A percentile compares a stretch with the other conserved stretches of the same genome.
Evolutionary conservation across 2,888 invertebrate genomes (phyloP).

Genomic region (Nemotelus pantherinus): DNA sequence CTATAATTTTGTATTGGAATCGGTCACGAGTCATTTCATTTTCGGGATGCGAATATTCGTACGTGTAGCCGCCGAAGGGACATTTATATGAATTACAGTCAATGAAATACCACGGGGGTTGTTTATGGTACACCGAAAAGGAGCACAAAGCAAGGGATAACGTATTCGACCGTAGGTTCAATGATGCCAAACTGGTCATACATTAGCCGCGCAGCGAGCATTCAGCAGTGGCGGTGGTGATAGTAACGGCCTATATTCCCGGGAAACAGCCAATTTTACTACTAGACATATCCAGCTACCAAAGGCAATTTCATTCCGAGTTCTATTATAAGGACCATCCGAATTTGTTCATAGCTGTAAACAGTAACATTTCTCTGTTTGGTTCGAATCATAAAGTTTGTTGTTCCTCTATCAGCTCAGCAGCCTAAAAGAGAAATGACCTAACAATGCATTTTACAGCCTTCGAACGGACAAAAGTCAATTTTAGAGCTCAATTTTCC

Average conservation of each 20-base stretch:
- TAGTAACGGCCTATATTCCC: constrained; percentile 30
- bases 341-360: constrained; percentile 31
- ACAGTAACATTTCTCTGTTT: constrained; percentile 39
- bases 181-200: constrained; percentile 11
- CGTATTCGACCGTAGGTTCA: constrained; percentile 38
- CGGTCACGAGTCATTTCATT: constrained; percentile 46
- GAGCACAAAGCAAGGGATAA: constrained; percentile 47
- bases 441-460: constrained; percentile 37
- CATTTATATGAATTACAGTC: constrained; percentile 52
- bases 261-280: constrained; percentile 34
- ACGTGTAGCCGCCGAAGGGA: constrained; percentile 45
- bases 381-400: constrained; percentile 38
- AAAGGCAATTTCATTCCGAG: constrained; percentile 27
- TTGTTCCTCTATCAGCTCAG: constrained; percentile 24
- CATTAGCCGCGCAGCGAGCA: constrained; percentile 21
- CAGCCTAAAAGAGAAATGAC: constrained; percentile 14
- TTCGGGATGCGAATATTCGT: constrained; percentile 46
- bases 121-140: constrained; percentile 51
- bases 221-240: constrained; percentile 21
- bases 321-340: constrained; percentile 21
- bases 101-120: constrained; percentile 52
- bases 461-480: constrained; percentile 41
- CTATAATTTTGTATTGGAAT: neutral
- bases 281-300: constrained; percentile 19
- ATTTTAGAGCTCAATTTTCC: constrained; percentile 49